These are phyloP conservation scores for Cuniculus paca DNA, from an alignment of 2,797 vertebrate species.

Conservation along the genomic window DNA sequence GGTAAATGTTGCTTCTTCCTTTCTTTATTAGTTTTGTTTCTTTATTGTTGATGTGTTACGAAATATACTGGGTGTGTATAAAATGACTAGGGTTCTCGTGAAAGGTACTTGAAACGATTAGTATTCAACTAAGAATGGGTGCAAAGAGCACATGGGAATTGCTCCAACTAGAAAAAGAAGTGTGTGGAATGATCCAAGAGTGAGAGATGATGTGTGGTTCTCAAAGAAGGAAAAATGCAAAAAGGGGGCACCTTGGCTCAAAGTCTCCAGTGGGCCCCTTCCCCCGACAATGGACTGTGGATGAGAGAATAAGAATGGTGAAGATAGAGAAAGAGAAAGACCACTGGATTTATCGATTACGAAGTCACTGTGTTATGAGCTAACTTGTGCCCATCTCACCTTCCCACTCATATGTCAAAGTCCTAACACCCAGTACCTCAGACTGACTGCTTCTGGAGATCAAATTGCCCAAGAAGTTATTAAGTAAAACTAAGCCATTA, in stretches of 20 bases:
- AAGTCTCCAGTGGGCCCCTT: not conserved
- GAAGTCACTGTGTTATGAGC: not conserved
- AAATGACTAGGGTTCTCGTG: not conserved
- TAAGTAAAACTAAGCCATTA: not conserved
- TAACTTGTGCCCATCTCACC: not conserved
- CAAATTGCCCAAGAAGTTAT: not conserved
- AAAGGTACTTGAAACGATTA: not conserved
- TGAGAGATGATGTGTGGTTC: not conserved
- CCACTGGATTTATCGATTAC: not conserved
- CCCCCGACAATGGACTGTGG: too few relatives aligned
- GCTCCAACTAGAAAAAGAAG: not conserved
- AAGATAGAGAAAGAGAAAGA: conserved; percentile 9
- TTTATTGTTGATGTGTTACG: not conserved
- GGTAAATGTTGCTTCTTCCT: not conserved
- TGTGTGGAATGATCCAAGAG: not conserved
- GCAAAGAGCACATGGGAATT: not conserved
- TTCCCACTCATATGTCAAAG: not conserved
- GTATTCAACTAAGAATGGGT: not conserved
- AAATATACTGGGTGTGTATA: not conserved
- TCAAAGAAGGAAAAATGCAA: not conserved
- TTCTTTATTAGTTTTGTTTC: not conserved
- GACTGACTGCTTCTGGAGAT: not conserved
- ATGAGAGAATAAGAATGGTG: not conserved
- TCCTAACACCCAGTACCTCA: not conserved
- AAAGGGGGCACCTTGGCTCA: not conserved